Conservation (phyloP, 2,113 vertebrate species). For the Cyprinodon variegatus region DNA sequence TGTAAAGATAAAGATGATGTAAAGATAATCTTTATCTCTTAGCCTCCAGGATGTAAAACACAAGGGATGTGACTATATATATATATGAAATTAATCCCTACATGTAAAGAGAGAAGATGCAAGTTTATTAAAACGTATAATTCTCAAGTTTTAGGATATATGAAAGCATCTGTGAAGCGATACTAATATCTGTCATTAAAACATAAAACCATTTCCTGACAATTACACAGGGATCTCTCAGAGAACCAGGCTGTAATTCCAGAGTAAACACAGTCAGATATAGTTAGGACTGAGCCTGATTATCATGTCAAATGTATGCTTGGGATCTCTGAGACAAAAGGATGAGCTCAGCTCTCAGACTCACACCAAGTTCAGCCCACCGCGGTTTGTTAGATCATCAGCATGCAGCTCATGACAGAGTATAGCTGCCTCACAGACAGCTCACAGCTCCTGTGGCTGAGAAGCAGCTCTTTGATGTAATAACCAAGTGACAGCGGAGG, state of each 20-base stretch:
- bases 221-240: slow-evolving; percentile 10
- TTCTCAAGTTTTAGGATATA: too few species aligned
- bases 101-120: too few species aligned
- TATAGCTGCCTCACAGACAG: slow-evolving; percentile 43
- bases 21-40: too few species aligned
- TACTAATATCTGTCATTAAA: too few species aligned
- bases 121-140: too few species aligned
- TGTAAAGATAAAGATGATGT: too few species aligned
- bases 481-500: slow-evolving; percentile 28
- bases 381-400: slow-evolving; percentile 56
- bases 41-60: too few species aligned
- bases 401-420: slow-evolving; percentile 64
- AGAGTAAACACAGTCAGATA: slow-evolving; percentile 6
- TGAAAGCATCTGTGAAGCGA: too few species aligned
- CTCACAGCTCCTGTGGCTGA: slow-evolving; percentile 48
- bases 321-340: slow-evolving; percentile 21
- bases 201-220: background rate
- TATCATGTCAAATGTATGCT: slow-evolving; percentile 5
- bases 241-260: background rate
- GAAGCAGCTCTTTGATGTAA: slow-evolving; percentile 51
- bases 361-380: slow-evolving; percentile 37
- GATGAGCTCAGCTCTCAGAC: slow-evolving; percentile 35
- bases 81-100: too few species aligned
- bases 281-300: slow-evolving; percentile 4
- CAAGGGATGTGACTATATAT: too few species aligned